Base-by-base conservation (phyloP, 2,113 vertebrate genomes). In the Nibea coibor region DNA sequence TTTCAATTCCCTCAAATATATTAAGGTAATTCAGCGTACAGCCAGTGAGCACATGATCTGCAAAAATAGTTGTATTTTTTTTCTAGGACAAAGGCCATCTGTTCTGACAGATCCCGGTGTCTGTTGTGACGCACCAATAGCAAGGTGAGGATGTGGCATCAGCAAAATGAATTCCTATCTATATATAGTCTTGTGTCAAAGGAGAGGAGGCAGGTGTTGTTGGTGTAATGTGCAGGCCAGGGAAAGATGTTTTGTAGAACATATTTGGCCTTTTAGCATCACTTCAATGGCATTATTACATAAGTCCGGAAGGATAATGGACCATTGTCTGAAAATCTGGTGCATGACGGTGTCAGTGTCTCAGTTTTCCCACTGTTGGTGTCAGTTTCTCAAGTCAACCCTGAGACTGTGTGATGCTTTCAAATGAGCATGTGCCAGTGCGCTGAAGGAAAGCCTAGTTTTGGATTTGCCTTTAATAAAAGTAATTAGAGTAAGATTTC, bases 311-410 rank as follows among this genome's bases (percentile, higher is more conserved):
- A 51, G 19, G 24, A 43, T 26, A n/a, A 53, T 58, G 28, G 42
- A 28, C 59, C 48, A 20, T 56, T 26, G 16, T 51, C 43, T 56
- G 4, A 19, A 43, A 47, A 43, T 54, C 35, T 56, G 56, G 26
- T 24, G 26, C 54, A 24, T 43, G 17, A 28, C n/a, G 42, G 26
- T 16, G 10, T 39, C 8, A 35, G 16, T 59, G 16, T 59, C 28
- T 59, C 28, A 50, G 20, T 59, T 57, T 65, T 65, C 63, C 48
- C 16, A 28, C 6, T 56, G 19, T 16, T 19, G 26, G 28, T 63
- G n/a, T 75, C 71, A 62, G 5, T 43, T n/a, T 75, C 50, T 28
- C 10, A 77, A 22, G 31, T 51, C 53, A 43, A 3, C 57, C 42
- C 9, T 16, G 3, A 48, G 39, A 45, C 47, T 14, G 35, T n/a